A percentile compares a stretch with the other conserved stretches of the same genome.
These are phyloP conservation scores for Gulo gulo DNA, from an alignment of 2,113 vertebrate species.

Conservation along the genomic window DNA sequence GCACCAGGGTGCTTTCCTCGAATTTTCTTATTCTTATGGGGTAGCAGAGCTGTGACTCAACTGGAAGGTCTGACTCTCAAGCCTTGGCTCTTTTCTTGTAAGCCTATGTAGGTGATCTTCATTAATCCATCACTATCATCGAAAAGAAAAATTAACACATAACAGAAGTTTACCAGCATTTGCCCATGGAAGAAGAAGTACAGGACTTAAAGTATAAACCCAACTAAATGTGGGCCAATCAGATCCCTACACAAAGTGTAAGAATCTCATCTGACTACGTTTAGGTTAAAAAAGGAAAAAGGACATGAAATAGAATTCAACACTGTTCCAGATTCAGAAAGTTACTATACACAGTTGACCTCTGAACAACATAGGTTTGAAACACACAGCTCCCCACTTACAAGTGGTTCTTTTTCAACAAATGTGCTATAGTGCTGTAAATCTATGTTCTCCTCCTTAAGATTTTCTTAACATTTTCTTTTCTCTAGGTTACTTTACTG, in stretches of 20 bases:
- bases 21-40: accelerated
- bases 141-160: background rate
- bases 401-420: background rate
- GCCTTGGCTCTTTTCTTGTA: background rate
- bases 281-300: background rate
- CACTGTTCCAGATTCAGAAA: background rate
- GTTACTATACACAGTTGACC: background rate
- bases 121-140: background rate
- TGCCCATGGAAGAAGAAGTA: background rate
- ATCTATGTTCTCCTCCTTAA: background rate
- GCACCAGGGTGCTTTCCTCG: background rate
- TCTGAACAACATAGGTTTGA: background rate
- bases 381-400: background rate
- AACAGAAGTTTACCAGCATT: background rate
- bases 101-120: background rate
- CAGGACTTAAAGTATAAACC: background rate
- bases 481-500: background rate
- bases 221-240: background rate
- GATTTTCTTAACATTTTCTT: background rate
- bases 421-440: background rate
- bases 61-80: background rate
- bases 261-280: background rate
- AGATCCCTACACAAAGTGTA: background rate
- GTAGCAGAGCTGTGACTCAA: background rate
- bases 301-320: background rate